Percentiles rank a stretch among this genome's conserved stretches.
phyloP scores from a whole-genome alignment of 2,888 invertebrate genomes.

The Acanthacorydalis orientalis region DNA sequence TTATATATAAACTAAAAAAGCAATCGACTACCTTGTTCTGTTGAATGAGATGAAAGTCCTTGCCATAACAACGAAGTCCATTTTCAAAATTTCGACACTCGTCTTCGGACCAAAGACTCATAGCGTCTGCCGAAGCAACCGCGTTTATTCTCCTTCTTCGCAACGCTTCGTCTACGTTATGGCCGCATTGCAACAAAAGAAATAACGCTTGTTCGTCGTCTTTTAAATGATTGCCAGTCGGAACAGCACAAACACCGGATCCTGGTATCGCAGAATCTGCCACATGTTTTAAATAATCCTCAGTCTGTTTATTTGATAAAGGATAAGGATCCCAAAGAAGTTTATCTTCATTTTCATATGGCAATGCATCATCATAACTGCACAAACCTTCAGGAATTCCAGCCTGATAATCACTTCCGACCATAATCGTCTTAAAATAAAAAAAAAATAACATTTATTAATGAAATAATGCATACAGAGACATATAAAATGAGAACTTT shows the following conservation, averaged over 20 bases:
- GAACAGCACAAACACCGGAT: slow-evolving; percentile 35
- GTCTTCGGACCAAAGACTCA: slow-evolving; percentile 90
- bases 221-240: slow-evolving; percentile 57
- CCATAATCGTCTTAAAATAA: slow-evolving; percentile 62
- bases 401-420: slow-evolving; percentile 87
- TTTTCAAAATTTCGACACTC: slow-evolving; percentile 95
- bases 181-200: slow-evolving; percentile 81
- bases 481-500: neutral
- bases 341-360: slow-evolving; percentile 91
- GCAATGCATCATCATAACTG: slow-evolving; percentile 83
- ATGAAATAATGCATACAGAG: neutral
- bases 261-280: slow-evolving; percentile 21
- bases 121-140: slow-evolving; percentile 46
- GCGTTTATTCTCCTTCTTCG: slow-evolving; percentile 56
- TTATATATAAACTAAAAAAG: neutral
- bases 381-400: slow-evolving; percentile 82
- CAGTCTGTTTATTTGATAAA: slow-evolving; percentile 53
- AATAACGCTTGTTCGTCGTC: slow-evolving; percentile 86
- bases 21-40: slow-evolving; percentile 59
- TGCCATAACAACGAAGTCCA: slow-evolving; percentile 83
- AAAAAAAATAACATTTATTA: neutral
- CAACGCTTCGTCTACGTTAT: slow-evolving; percentile 86
- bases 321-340: slow-evolving; percentile 81
- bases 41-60: slow-evolving; percentile 90
- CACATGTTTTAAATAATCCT: slow-evolving; percentile 58